Base-by-base conservation (phyloP, 1,140 invertebrate genomes). In the Chlorops oryzae region DNA sequence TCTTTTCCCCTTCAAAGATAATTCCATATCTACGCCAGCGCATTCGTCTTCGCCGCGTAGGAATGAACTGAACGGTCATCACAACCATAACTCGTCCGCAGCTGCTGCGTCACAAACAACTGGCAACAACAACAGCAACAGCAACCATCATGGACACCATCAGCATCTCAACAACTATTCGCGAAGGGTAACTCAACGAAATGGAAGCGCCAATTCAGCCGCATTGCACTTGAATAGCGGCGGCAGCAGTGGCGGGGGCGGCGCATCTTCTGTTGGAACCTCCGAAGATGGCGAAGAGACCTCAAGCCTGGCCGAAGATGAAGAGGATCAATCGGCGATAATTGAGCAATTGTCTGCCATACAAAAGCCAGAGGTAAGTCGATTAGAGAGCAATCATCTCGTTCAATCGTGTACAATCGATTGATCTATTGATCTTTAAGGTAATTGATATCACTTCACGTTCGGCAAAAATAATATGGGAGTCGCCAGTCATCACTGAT, bases 381-480 rank as follows among this genome's bases (percentile, higher is more conserved):
- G 18, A 6, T 39, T 20, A 39, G 7, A 39, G 7, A 39, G 7
- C 9, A 18, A 44, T 37, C 37, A 17, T 20, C 25, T 10, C 48
- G 15, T 20, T 35, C 25, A 6, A 32, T 35, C 13, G 35, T 13
- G 10, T 40, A 47, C 12, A 49, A 17, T 37, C 6, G 18, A 7
- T 39, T 10, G 6, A 37, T 35, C 21, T 46, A 34, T 44, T 28
- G 9, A 46, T 15, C 50, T 46, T 57, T 60, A 62, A 89, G 86
- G 82, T 90, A 40, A 82, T 82, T 57, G 86, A 90, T 58, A 77
- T 92, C 50, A 86, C 81, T 56, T 79, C 85, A 42, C 79, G 85
- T 47, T 86, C 83, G 73, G 88, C 87, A 57, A 80, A 89, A 58
- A 80, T 91, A 47, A 80, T 85, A 54, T 86, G 88, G 83, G 82